phyloP scores from a whole-genome alignment of 2,113 vertebrate genomes.

The Amphiprion ocellaris region DNA sequence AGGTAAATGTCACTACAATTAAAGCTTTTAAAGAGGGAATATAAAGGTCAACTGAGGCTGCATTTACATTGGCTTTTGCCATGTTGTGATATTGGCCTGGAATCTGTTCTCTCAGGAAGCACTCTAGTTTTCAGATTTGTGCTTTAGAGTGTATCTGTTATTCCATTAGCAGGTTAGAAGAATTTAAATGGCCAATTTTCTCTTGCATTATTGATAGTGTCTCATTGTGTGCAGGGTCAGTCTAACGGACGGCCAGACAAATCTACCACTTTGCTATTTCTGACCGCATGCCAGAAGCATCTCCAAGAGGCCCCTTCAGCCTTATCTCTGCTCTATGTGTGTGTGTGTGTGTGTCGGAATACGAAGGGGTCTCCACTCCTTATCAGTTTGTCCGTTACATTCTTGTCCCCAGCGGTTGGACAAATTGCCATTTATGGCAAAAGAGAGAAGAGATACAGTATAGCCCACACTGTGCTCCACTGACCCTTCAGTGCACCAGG shows the following conservation, averaged over 20 bases:
- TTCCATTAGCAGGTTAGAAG: conserved; percentile 47
- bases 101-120: conserved; percentile 4
- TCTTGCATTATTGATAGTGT: conserved; percentile 64
- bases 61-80: conserved; percentile 16
- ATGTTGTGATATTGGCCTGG: conserved; percentile 24
- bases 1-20: conserved; percentile 61
- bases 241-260: conserved; percentile 36
- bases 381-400: conserved; percentile 82
- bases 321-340: conserved; percentile 63
- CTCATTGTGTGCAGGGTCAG: conserved; percentile 14
- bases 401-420: conserved; percentile 67
- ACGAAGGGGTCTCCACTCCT: conserved; percentile 51
- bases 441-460: conserved; percentile 17
- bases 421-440: conserved; percentile 79
- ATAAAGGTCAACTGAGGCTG: conserved; percentile 30
- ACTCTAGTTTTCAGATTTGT: conserved; percentile 6
- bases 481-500: conserved; percentile 75
- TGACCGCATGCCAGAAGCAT: conserved; percentile 57
- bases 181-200: conserved; percentile 27
- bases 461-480: conserved; percentile 26
- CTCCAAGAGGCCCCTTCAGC: conserved; percentile 33
- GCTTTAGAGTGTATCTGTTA: conserved; percentile 25
- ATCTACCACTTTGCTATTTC: conserved; percentile 58
- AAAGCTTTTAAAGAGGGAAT: conserved; percentile 43
- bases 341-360: conserved; percentile 22